Percentiles rank a stretch among this genome's conserved stretches.
These are phyloP conservation scores for Drosophila tsacasi DNA, from an alignment of 1,140 invertebrate genomes.

Conservation along the genomic window DNA sequence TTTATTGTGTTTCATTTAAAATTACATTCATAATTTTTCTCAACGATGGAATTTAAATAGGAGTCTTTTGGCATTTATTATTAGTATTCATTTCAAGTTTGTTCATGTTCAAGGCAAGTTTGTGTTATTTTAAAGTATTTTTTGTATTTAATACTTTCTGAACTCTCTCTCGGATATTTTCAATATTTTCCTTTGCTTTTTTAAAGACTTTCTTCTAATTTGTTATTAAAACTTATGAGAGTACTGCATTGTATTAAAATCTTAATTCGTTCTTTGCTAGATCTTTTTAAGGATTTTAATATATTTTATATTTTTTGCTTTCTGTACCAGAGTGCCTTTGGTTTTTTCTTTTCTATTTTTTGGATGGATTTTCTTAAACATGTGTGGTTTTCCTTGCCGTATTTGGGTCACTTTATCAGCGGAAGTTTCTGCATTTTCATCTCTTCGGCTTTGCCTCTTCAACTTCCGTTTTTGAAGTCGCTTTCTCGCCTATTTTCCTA, in stretches of 20 bases:
- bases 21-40: background rate
- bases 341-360: background rate
- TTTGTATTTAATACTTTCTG: background rate
- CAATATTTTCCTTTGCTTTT: background rate
- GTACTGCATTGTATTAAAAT: background rate
- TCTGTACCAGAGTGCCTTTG: background rate
- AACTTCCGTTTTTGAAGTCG: constrained; percentile 11
- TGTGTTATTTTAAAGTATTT: background rate
- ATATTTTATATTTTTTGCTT: background rate
- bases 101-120: too few species aligned
- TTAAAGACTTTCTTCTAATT: background rate
- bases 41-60: background rate
- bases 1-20: background rate
- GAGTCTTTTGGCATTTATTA: background rate
- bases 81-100: background rate
- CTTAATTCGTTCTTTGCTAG: background rate
- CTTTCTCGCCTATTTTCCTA: constrained; percentile 5
- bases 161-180: background rate
- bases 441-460: constrained; percentile 23
- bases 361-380: constrained; percentile 15
- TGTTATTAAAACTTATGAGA: background rate
- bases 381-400: constrained; percentile 13
- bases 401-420: constrained; percentile 51
- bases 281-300: background rate
- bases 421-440: constrained; percentile 28